Evolutionary conservation across 1,140 invertebrate genomes (phyloP).

Genomic region (Macrostomum lignano): DNA sequence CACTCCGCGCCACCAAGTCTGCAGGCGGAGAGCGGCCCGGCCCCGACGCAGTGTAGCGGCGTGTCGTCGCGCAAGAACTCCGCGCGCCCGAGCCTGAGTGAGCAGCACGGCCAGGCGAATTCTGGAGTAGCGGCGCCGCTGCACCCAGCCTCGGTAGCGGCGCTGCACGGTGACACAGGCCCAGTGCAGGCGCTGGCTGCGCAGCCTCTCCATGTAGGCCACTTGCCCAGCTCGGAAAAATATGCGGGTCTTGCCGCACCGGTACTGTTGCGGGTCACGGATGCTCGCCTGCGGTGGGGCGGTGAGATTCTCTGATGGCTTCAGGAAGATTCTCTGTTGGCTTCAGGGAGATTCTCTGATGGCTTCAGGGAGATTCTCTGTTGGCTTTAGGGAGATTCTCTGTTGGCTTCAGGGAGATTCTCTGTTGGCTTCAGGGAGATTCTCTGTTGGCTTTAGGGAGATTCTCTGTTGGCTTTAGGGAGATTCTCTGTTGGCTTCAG

Average conservation of each 20-base stretch:
- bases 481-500: too few species aligned
- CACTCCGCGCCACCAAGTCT: too few species aligned
- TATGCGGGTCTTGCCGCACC: conserved; percentile 86
- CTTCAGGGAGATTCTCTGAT: too few species aligned
- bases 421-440: too few species aligned
- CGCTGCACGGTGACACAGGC: conserved; percentile 75
- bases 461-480: too few species aligned
- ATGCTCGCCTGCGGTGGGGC: too few species aligned
- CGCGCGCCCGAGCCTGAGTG: conserved; percentile 46
- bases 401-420: too few species aligned
- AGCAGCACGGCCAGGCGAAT: conserved; percentile 34
- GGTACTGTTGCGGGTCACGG: conserved; percentile 61
- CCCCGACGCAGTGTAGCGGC: conserved; percentile 8
- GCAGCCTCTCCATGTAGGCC: conserved; percentile 72
- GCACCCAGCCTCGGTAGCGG: conserved; percentile 50
- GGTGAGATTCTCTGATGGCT: too few species aligned
- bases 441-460: too few species aligned
- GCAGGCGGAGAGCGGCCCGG: not conserved
- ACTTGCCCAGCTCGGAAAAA: conserved; percentile 93
- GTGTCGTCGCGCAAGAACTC: conserved; percentile 44
- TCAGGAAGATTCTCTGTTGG: too few species aligned
- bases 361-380: too few species aligned
- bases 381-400: too few species aligned
- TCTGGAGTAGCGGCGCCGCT: conserved; percentile 40
- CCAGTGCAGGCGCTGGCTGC: conserved; percentile 48